These are phyloP conservation scores for Triplophysa bombifrons DNA, from an alignment of 2,797 vertebrate species.

Conservation along the genomic window DNA sequence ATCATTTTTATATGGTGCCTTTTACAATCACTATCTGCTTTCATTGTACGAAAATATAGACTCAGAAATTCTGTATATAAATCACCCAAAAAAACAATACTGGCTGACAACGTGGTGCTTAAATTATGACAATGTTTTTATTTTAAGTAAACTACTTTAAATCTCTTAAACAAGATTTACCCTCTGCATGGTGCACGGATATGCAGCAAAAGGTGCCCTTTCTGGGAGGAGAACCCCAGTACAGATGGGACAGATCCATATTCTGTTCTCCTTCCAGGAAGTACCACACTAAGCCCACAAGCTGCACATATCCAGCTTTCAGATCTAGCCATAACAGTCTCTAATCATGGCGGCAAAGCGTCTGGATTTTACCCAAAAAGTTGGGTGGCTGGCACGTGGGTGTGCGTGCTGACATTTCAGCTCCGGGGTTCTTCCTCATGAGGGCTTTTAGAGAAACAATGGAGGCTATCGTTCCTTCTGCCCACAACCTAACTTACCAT, in stretches of 20 bases:
- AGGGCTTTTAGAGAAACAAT: constrained; percentile 47
- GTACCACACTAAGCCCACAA: background rate
- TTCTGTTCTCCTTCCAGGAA: background rate
- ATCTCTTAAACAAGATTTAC: background rate
- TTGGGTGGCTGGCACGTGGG: constrained; percentile 41
- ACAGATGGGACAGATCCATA: constrained; percentile 15
- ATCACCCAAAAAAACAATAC: background rate
- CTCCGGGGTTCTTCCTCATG: constrained; percentile 42
- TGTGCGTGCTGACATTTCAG: constrained; percentile 49
- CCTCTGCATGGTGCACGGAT: background rate
- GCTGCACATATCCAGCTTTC: background rate
- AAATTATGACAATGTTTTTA: too few relatives aligned
- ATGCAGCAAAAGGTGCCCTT: background rate
- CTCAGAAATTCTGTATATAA: background rate
- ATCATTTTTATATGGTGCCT: too few relatives aligned
- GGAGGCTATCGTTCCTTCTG: constrained; percentile 40
- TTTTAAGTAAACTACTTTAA: background rate
- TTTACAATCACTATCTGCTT: background rate
- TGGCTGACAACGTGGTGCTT: background rate
- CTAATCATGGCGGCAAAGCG: constrained; percentile 1
- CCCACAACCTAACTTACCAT: constrained; percentile 39
- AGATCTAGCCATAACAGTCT: constrained; percentile 39
- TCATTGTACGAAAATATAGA: background rate
- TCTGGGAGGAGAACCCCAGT: background rate
- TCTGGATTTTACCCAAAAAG: constrained; percentile 18